phyloP scores from a whole-genome alignment of 2,888 invertebrate species.

The Syrphus vitripennis region DNA sequence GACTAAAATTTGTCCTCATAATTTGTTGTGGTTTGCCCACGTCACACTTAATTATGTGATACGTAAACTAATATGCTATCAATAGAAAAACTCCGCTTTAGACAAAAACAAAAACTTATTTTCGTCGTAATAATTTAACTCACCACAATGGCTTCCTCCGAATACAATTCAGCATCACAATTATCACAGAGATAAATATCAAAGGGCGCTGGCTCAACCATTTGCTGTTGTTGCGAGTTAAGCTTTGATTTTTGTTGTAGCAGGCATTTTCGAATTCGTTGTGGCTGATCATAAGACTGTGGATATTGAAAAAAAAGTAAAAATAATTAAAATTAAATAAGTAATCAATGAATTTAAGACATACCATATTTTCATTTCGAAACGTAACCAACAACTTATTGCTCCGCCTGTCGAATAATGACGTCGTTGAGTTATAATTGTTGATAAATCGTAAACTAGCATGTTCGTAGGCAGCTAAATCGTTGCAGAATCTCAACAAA shows the following conservation, averaged over 20 bases:
- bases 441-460: constrained; percentile 86
- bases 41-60: neutral
- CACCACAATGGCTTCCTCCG: constrained; percentile 83
- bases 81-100: neutral
- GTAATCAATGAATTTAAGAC: constrained; percentile 67
- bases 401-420: constrained; percentile 85
- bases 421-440: constrained; percentile 88
- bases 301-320: constrained; percentile 23
- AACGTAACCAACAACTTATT: constrained; percentile 88
- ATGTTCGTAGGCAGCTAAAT: constrained; percentile 85
- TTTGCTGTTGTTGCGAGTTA: constrained; percentile 80
- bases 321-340: constrained; percentile 4
- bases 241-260: constrained; percentile 80
- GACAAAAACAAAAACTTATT: neutral
- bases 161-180: constrained; percentile 88
- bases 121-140: constrained; percentile 42
- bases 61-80: neutral
- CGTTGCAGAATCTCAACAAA: constrained; percentile 86
- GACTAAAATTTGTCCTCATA: neutral
- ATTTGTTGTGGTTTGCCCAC: neutral
- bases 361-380: constrained; percentile 88
- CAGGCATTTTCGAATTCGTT: constrained; percentile 81
- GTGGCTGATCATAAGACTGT: constrained; percentile 80
- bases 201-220: constrained; percentile 83
- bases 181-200: constrained; percentile 89